Base-by-base conservation (phyloP, 2,113 vertebrate species). In the Etheostoma spectabile region DNA sequence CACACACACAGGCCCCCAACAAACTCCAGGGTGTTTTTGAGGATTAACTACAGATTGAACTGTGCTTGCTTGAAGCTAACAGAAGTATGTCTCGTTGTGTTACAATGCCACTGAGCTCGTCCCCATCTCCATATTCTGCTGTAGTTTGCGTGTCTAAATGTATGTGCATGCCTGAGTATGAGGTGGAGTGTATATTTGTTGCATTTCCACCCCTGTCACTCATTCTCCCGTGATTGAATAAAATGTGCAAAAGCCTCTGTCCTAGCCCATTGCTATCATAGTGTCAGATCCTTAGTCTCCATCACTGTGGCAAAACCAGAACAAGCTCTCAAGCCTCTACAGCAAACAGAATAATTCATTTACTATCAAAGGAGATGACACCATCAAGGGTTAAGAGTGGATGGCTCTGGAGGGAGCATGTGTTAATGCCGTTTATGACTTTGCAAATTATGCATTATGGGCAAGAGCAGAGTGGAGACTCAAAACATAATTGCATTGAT, bases 401-500 rank as follows among this genome's bases (percentile, higher is more conserved):
- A 19, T 27, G 72, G 56, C 65, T 88, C 84, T 85, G 81, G 46
- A 72, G 86, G 85, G 76, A 89, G 69, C 78, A 56, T 19, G 78
- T 80, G 82, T 88, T 91, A 92, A 91, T 86, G 86, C 65, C 70
- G 35, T 89, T 91, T 88, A 93, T 90, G 83, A 89, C 87, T 91
- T 86, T 85, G 80, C 82, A 90, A 89, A 92, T 84, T 85, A 84
- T 92, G 79, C 80, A 84, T 94, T 94, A 93, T 87, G 92, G 91
- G 93, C 89, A 91, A 92, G 90, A 93, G 90, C 93, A 88, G 90
- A 94, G 94, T 90, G 93, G 94, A 93, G 92, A 88, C 92, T 94
- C 74, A 84, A 94, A 94, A 92, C 93, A 92, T 95, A 95, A 95
- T 95, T 94, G 94, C 92, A 86, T 90, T 86, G 93, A 95, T 95